Evolutionary conservation across 2,888 invertebrate species (phyloP).

Genomic region (Pachydiplax longipennis): DNA sequence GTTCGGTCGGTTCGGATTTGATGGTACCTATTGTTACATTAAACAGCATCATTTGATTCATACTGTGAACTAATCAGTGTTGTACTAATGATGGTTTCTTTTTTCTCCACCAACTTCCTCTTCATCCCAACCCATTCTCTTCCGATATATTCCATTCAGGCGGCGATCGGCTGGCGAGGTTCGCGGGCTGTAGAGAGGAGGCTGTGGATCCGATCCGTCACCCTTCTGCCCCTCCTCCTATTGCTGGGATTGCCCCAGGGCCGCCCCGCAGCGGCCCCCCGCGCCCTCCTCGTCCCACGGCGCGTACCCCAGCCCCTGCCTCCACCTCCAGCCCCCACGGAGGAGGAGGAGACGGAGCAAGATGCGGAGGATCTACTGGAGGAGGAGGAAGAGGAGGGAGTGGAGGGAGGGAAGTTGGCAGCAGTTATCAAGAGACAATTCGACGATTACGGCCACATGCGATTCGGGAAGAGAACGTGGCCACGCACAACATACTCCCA

Average conservation of each 20-base stretch:
- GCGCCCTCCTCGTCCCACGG: not conserved
- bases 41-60: too few relatives aligned
- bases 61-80: too few relatives aligned
- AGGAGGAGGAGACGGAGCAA: constrained; percentile 10
- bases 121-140: not conserved
- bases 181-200: not conserved
- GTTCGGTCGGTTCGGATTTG: too few relatives aligned
- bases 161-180: constrained; percentile 10
- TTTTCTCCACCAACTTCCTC: not conserved
- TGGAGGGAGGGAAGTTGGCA: not conserved
- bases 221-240: constrained; percentile 60
- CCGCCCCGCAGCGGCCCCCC: constrained; percentile 58
- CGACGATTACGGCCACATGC: constrained; percentile 55
- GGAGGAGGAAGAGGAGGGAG: not conserved
- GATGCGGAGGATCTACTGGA: constrained; percentile 20
- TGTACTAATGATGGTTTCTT: not conserved
- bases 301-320: not conserved
- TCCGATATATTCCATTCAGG: not conserved
- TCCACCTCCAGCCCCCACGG: constrained; percentile 4
- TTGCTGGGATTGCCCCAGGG: constrained; percentile 68
- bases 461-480: constrained; percentile 52
- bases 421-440: constrained; percentile 49
- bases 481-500: not conserved
- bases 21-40: too few relatives aligned
- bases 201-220: not conserved